Conservation (phyloP, 1,140 invertebrate species). For the Brachionus paranguensis region DNA sequence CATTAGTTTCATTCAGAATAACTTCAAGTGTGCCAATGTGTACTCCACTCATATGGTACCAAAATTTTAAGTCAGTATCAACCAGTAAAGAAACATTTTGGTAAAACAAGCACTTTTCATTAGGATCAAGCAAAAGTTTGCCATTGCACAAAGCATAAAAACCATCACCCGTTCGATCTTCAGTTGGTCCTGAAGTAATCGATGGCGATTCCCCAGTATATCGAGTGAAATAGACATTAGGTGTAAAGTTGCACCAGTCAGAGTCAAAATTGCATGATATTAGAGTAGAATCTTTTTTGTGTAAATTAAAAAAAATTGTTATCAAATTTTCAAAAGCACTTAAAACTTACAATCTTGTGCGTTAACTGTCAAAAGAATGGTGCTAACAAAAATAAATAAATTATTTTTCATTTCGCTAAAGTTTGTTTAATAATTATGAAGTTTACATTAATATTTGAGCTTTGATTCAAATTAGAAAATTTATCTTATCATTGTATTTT, state of each 20-base stretch:
- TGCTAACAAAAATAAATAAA: neutral
- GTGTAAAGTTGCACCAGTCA: neutral
- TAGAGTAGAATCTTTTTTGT: neutral
- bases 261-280: slow-evolving; percentile 15
- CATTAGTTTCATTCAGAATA: neutral
- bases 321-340: neutral
- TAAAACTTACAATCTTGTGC: neutral
- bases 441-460: neutral
- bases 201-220: neutral
- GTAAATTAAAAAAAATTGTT: neutral
- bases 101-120: neutral
- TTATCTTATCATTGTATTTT: neutral
- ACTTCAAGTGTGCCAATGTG: neutral
- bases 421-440: neutral
- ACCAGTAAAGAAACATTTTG: neutral
- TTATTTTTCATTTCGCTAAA: neutral
- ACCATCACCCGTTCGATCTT: neutral
- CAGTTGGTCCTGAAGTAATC: neutral
- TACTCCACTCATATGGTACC: neutral
- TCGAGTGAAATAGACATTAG: neutral
- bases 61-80: slow-evolving; percentile 11
- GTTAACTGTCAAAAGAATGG: neutral
- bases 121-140: neutral
- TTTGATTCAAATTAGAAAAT: neutral
- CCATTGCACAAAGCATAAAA: slow-evolving; percentile 11